Evolutionary conservation across 2,113 vertebrate species (phyloP).

Genomic region (Seriola rivoliana): DNA sequence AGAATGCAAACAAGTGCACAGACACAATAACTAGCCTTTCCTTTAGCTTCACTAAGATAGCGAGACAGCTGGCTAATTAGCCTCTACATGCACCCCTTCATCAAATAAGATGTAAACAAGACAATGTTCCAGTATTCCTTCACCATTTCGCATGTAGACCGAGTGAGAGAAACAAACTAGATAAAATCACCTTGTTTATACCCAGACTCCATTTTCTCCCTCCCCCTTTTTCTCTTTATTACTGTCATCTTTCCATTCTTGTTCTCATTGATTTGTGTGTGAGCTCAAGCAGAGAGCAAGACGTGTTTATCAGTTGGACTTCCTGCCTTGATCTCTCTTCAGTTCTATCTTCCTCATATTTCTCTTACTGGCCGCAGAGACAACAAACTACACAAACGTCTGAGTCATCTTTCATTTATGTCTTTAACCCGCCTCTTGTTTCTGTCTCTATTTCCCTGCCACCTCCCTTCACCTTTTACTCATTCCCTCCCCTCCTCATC

Average conservation of each 20-base stretch:
- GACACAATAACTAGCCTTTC: background rate
- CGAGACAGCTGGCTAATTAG: background rate
- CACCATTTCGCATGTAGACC: background rate
- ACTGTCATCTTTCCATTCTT: slow-evolving; percentile 25
- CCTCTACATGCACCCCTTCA: background rate
- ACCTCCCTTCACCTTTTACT: background rate
- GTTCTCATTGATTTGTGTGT: slow-evolving; percentile 18
- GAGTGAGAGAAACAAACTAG: background rate
- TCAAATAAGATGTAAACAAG: background rate
- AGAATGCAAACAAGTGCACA: background rate
- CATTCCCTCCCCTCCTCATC: slow-evolving; percentile 12
- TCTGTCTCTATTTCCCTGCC: slow-evolving; percentile 12
- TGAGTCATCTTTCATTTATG: slow-evolving; percentile 41
- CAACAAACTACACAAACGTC: slow-evolving; percentile 24
- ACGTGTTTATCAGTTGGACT: slow-evolving; percentile 26
- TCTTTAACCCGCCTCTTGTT: slow-evolving; percentile 24
- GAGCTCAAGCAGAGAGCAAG: background rate
- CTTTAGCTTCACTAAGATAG: background rate
- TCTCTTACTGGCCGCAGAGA: slow-evolving; percentile 32
- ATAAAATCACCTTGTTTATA: slow-evolving; percentile 1
- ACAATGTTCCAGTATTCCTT: background rate
- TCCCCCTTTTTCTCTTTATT: slow-evolving; percentile 13
- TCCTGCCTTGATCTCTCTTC: slow-evolving; percentile 26
- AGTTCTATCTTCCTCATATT: slow-evolving; percentile 36
- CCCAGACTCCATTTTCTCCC: background rate